These are phyloP conservation scores for Macaca nemestrina DNA, from an alignment of 2,113 vertebrate genomes.

Conservation along the genomic window DNA sequence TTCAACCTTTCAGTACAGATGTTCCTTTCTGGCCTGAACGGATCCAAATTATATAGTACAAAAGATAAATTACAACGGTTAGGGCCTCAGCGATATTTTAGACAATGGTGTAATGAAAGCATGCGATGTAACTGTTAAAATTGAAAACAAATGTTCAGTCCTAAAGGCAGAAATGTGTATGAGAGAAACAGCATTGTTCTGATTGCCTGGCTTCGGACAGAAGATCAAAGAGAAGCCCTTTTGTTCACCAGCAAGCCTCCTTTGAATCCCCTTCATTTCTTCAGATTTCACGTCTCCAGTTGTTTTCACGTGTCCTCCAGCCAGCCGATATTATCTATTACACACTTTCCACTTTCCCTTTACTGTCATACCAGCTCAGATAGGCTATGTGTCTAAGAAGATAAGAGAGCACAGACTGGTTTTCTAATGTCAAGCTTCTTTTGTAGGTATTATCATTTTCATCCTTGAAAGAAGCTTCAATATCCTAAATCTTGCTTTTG, in stretches of 20 bases:
- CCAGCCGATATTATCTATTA: no score
- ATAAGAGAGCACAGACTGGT: not conserved
- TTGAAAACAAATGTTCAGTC: constrained; percentile 85
- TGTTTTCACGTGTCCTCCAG: not conserved
- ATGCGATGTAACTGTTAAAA: constrained; percentile 81
- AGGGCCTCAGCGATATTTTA: constrained; percentile 78
- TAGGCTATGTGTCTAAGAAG: no score
- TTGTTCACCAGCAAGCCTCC: constrained; percentile 67
- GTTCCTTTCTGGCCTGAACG: constrained; percentile 82
- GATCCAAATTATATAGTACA: constrained; percentile 85
- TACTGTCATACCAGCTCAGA: not conserved
- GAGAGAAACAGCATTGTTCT: constrained; percentile 73
- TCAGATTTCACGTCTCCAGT: not conserved
- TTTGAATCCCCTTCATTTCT: constrained; percentile 47
- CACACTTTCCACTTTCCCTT: not conserved
- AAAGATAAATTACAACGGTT: constrained; percentile 85
- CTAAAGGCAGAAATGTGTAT: constrained; percentile 60
- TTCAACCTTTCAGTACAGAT: constrained; percentile 83
- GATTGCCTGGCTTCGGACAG: constrained; percentile 65
- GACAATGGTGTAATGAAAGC: constrained; percentile 85
- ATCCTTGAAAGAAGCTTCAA: not conserved
- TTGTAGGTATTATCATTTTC: not conserved
- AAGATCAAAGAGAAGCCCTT: constrained; percentile 83
- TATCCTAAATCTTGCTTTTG: not conserved
- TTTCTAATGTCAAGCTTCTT: not conserved